Conservation (phyloP, 2,888 invertebrate species). For the Asteroscopus sphinx region DNA sequence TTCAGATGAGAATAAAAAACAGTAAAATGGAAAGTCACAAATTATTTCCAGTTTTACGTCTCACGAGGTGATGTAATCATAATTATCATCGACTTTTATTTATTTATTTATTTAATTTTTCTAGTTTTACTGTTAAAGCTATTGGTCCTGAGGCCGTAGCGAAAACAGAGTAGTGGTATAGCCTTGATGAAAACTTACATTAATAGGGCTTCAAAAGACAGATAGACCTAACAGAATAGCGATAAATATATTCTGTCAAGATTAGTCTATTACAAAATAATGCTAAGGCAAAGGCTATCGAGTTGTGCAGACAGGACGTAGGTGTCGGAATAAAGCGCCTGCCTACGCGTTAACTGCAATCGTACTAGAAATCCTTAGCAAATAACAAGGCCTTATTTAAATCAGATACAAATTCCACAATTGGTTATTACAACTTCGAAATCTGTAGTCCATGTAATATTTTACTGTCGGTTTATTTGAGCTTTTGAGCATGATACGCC, state of each 20-base stretch:
- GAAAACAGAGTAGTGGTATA: too few relatives aligned
- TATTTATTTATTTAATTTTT: too few relatives aligned
- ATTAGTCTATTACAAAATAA: slow-evolving; percentile 49
- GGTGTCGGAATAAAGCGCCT: slow-evolving; percentile 49
- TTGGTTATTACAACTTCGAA: slow-evolving; percentile 18
- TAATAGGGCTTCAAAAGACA: too few relatives aligned
- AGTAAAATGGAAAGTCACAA: slow-evolving; percentile 64
- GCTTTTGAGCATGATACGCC: not conserved
- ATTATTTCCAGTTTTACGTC: slow-evolving; percentile 67
- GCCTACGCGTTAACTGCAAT: slow-evolving; percentile 57
- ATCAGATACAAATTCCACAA: slow-evolving; percentile 28
- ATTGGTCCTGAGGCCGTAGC: too few relatives aligned
- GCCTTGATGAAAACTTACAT: too few relatives aligned
- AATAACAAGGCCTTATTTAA: slow-evolving; percentile 49
- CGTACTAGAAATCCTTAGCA: slow-evolving; percentile 53
- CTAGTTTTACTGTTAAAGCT: too few relatives aligned
- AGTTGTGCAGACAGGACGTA: slow-evolving; percentile 49
- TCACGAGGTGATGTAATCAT: slow-evolving; percentile 32
- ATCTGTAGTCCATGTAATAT: not conserved
- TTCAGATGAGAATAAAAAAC: too few relatives aligned
- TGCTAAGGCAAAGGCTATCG: slow-evolving; percentile 51
- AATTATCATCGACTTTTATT: slow-evolving; percentile 65
- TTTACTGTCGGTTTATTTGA: not conserved
- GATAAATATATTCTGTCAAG: too few relatives aligned
- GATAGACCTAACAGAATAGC: too few relatives aligned